Evolutionary conservation across 2,113 vertebrate genomes (phyloP).

Genomic region (Hippocampus mohnikei): DNA sequence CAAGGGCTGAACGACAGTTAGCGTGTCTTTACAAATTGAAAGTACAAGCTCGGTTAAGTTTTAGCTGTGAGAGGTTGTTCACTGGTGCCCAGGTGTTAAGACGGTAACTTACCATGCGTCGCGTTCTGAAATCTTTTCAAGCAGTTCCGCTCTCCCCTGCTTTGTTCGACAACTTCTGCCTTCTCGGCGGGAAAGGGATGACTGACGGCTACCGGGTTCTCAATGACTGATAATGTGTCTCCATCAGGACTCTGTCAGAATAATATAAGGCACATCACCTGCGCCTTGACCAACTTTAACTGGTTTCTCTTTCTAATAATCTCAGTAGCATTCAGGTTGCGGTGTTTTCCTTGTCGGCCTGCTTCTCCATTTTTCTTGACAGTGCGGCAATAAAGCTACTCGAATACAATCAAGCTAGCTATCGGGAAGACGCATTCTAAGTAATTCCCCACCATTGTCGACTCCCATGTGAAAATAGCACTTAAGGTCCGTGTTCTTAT

Average conservation of each 20-base stretch:
- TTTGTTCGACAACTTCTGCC: constrained; percentile 17
- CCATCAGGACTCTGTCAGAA: constrained; percentile 59
- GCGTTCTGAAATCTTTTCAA: constrained; percentile 52
- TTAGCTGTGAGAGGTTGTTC: not conserved
- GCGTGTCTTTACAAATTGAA: not conserved
- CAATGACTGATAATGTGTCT: constrained; percentile 44
- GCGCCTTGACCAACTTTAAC: not conserved
- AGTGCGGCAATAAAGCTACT: constrained; percentile 14
- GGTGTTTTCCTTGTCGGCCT: not conserved
- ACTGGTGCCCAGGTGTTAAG: not conserved
- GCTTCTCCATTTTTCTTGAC: constrained; percentile 31
- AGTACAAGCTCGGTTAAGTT: not conserved
- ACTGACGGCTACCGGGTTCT: constrained; percentile 49
- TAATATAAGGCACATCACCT: constrained; percentile 11
- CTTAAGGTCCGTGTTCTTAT: constrained; percentile 15
- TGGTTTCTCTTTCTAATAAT: not conserved
- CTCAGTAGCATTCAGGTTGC: not conserved
- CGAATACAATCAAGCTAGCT: constrained; percentile 22
- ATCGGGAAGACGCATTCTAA: constrained; percentile 22
- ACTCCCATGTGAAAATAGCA: constrained; percentile 8
- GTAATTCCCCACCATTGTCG: constrained; percentile 30
- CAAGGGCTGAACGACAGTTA: not conserved
- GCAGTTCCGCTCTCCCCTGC: constrained; percentile 39
- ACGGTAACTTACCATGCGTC: constrained; percentile 49
- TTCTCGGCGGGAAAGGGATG: constrained; percentile 19